These are phyloP conservation scores for Polyommatus iphigenia DNA, from an alignment of 2,888 invertebrate species.

Conservation along the genomic window DNA sequence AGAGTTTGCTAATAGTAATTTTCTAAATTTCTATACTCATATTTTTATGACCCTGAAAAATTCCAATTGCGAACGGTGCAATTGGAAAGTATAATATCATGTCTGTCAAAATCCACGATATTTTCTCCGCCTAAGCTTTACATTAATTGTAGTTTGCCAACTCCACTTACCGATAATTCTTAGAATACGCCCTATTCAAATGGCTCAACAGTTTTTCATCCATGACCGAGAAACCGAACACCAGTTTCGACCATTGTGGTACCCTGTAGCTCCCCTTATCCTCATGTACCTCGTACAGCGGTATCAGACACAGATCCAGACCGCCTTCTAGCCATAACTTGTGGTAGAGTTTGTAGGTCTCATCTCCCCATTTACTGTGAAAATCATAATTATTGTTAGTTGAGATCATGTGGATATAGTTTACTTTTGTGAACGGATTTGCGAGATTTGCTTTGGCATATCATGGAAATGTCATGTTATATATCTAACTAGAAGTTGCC, in stretches of 20 bases:
- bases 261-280: slow-evolving; percentile 38
- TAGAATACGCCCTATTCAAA: slow-evolving; percentile 50
- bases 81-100: too few species aligned
- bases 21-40: too few species aligned
- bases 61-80: too few species aligned
- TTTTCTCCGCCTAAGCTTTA: too few species aligned
- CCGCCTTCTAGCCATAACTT: slow-evolving; percentile 81
- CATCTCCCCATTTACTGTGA: slow-evolving; percentile 83
- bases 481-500: too few species aligned
- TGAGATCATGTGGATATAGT: neutral
- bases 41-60: too few species aligned
- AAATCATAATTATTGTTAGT: neutral
- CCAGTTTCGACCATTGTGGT: slow-evolving; percentile 52
- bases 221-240: slow-evolving; percentile 57
- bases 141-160: neutral
- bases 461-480: too few species aligned
- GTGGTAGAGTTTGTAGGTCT: slow-evolving; percentile 80
- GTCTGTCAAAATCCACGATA: too few species aligned
- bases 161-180: slow-evolving; percentile 55
- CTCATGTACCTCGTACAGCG: slow-evolving; percentile 54
- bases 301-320: slow-evolving; percentile 53
- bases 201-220: slow-evolving; percentile 51
- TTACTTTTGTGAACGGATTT: too few species aligned
- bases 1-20: too few species aligned
- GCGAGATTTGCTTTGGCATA: too few species aligned